A percentile compares a stretch with the other conserved stretches of the same genome.
Conservation (phyloP, 2,888 invertebrate genomes). For the Strigamia transsilvanica region DNA sequence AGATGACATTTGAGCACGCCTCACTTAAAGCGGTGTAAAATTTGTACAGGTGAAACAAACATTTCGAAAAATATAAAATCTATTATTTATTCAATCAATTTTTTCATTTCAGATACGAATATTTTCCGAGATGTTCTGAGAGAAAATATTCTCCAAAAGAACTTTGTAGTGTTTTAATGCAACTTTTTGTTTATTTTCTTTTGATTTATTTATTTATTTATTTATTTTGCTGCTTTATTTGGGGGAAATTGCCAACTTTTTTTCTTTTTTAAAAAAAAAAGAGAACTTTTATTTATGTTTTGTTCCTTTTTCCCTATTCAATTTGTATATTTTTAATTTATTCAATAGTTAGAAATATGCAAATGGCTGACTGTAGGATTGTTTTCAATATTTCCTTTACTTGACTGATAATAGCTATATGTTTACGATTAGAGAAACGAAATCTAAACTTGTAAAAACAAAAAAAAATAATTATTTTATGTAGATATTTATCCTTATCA, state of each 20-base stretch:
- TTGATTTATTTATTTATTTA: too few species aligned
- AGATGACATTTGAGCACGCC: constrained; percentile 57
- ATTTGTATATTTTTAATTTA: constrained; percentile 3
- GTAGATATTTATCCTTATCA: not conserved
- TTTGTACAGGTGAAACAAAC: constrained; percentile 51
- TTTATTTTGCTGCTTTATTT: not conserved
- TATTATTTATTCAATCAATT: not conserved
- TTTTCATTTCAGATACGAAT: not conserved
- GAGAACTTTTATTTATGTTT: not conserved
- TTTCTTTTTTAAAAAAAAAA: too few species aligned
- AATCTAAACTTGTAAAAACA: not conserved
- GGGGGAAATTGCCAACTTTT: not conserved
- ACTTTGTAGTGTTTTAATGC: not conserved
- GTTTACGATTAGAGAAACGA: not conserved
- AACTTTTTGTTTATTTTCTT: not conserved
- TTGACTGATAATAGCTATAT: not conserved
- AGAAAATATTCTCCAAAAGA: not conserved
- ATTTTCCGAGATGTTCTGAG: not conserved
- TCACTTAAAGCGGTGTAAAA: constrained; percentile 50
- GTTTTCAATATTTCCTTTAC: not conserved
- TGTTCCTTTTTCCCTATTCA: not conserved
- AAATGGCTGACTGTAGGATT: not conserved
- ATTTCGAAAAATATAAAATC: not conserved
- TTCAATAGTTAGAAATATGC: not conserved
- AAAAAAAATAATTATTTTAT: not conserved